Evolutionary conservation across 1,140 invertebrate genomes (phyloP), one percentile per base, ranked within the genome.

Genomic region (Saxidomus purpurata): DNA sequence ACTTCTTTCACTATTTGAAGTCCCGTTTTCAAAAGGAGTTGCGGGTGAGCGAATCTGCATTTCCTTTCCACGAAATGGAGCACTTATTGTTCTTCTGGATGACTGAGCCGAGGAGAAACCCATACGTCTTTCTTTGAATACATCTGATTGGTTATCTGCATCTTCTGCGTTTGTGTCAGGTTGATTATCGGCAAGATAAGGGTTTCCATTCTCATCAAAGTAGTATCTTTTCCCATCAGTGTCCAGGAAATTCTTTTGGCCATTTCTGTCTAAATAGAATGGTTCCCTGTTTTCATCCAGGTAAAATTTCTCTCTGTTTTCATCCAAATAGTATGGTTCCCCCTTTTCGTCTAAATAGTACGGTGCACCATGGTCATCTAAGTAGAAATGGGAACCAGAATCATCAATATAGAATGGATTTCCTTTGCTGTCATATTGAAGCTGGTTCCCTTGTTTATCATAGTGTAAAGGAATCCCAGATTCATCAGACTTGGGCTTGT

Each of bases 251-350:
- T 52, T 59, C 59, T 43, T 49, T 17, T 52, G 15, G 0, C 69
- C 71, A 36, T 77, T 25, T 31, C 61, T 52, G 31, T 87, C 84
- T 2, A 87, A 38, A 34, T 87, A 61, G 36, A 36, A 87, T 25
- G 84, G 69, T 38, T 55, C 69, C 19, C 84, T 67, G 25, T 77
- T 74, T 71, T 87, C 84, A 87, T 87, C 55, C 25, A 74, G 40
- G 36, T 59, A 87, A 34, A 71, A 87, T 25, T 11, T 52, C 8
- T 28, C 38, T 1, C 52, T 13, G n/a, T 87, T 76, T 31, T 52
- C 47, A 77, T 87, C 49, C 36, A 87, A 19, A 55, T 87, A 87
- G 71, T 61, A 82, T 28, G 34, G 31, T 3, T 82, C 19, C 9
- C 31, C 80, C 11, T 59, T 36, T 0, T 38, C 59, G 43, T 82